Base-by-base conservation (phyloP, 2,888 invertebrate species). In the Macaria liturata region DNA sequence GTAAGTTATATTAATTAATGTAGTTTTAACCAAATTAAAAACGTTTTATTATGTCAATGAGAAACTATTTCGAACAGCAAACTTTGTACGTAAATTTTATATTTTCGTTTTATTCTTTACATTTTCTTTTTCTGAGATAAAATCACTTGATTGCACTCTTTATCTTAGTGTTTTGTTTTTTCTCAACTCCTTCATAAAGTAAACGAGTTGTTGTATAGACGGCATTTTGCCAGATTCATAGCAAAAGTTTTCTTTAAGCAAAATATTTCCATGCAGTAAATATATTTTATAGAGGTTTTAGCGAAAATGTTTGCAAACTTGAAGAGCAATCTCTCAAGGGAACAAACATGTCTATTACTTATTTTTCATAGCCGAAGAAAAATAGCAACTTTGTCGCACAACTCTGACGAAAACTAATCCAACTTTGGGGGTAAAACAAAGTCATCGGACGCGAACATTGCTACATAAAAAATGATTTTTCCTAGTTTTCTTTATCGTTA, bases 261-360 rank as follows among this genome's bases (percentile, higher is more conserved):
- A 51, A 51, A 51, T 51, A 62, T 60, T 66, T 68, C 60, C 61
- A 53, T 66, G 54, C 51, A 58, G 59, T 59, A 54, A 55, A 59
- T 61, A 62, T 63, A 65, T 66, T 75, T 74, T 72, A 76, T 74
- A 57, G 69, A 72, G 71, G 69, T 72, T 76, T 71, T 76, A 71
- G 65, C 69, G 68, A 72, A 78, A 67, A 67, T 64, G 70, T 74
- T 69, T 70, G 73, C 64, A 72, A 70, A 80, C 77, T 79, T 77
- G 66, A 65, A 70, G 70, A 80, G 76, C 75, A 77, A 79, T 78
- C 76, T 69, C 71, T 72, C 67, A 50, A 71, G 70, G 70, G 69
- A 67, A 83, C 83, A 86, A 85, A 83, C 84, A 84, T 66, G 75
- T 57, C 78, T 63, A 81, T 84, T 80, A 59, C 59, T 32, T 54